Conservation (phyloP, 2,888 invertebrate genomes). For the Tryphoninae sp. region DNA sequence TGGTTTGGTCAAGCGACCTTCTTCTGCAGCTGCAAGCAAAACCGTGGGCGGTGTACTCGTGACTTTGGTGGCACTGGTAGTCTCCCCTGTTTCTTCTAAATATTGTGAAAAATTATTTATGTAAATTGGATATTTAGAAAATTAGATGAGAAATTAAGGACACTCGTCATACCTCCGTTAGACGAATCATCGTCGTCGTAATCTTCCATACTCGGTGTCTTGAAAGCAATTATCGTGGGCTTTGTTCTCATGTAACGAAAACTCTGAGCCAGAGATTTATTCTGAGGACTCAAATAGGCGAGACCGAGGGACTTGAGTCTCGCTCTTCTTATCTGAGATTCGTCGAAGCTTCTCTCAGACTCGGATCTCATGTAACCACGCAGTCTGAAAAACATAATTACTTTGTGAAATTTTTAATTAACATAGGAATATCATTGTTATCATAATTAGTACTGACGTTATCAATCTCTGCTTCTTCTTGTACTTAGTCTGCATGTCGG, state of each 20-base stretch:
- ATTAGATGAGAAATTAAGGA: too few relatives aligned
- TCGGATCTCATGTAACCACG: conserved; percentile 89
- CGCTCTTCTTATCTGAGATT: conserved; percentile 85
- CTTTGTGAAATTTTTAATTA: neutral
- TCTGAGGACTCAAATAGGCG: conserved; percentile 89
- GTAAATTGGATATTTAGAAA: neutral
- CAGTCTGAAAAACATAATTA: conserved; percentile 82
- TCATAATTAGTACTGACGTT: conserved; percentile 84
- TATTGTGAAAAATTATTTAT: neutral
- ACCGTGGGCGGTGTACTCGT: conserved; percentile 78
- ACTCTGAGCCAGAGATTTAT: conserved; percentile 91
- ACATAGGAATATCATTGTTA: conserved; percentile 9
- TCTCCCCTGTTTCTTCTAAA: conserved; percentile 23
- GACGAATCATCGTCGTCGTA: conserved; percentile 81
- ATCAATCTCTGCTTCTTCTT: conserved; percentile 88
- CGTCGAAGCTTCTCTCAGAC: conserved; percentile 90
- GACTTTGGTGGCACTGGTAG: conserved; percentile 20
- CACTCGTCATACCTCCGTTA: conserved; percentile 34
- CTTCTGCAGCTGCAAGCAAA: conserved; percentile 84
- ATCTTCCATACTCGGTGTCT: conserved; percentile 90
- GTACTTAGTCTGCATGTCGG: conserved; percentile 89
- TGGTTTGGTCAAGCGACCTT: conserved; percentile 82
- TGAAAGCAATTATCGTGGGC: conserved; percentile 93
- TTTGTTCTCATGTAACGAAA: conserved; percentile 95
- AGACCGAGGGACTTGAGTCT: conserved; percentile 86